phyloP scores from a whole-genome alignment of 2,113 vertebrate species.

The Dipodomys stephensi region DNA sequence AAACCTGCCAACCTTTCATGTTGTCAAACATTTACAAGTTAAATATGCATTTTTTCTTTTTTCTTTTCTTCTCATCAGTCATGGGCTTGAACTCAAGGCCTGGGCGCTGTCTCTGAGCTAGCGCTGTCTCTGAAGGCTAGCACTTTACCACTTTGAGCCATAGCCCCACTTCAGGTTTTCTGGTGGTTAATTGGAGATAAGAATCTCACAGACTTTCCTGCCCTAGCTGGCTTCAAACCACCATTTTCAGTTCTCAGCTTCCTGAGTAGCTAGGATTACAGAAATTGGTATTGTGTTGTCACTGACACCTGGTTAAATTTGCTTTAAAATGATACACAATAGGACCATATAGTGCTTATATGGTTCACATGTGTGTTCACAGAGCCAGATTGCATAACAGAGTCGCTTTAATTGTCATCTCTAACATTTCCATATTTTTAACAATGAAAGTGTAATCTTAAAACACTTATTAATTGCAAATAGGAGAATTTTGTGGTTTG shows the following conservation, averaged over 20 bases:
- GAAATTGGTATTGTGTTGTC: no score
- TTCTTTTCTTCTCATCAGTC: neutral
- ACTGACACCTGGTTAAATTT: no score
- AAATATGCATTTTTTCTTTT: neutral
- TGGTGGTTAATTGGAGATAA: no score
- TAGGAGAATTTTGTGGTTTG: constrained; percentile 54
- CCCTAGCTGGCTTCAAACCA: no score
- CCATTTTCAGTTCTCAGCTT: no score
- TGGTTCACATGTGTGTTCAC: neutral
- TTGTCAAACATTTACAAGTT: constrained; percentile 38
- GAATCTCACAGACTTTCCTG: no score
- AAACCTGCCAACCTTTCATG: constrained; percentile 43
- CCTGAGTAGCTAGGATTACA: no score
- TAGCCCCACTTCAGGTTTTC: no score
- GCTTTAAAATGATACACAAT: constrained; percentile 35
- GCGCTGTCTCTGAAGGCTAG: no score
- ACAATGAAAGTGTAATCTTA: constrained; percentile 54
- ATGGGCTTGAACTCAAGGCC: no score
- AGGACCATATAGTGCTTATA: neutral
- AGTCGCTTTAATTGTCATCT: neutral
- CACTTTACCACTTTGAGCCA: no score
- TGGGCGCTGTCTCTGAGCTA: no score
- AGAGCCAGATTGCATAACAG: neutral
- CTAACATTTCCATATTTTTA: constrained; percentile 29
- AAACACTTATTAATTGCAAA: constrained; percentile 66